Percentiles rank a stretch among this genome's conserved stretches.
Conservation (phyloP, 92 coral and sea anemone genomes). For the Phenganax subtilis region DNA sequence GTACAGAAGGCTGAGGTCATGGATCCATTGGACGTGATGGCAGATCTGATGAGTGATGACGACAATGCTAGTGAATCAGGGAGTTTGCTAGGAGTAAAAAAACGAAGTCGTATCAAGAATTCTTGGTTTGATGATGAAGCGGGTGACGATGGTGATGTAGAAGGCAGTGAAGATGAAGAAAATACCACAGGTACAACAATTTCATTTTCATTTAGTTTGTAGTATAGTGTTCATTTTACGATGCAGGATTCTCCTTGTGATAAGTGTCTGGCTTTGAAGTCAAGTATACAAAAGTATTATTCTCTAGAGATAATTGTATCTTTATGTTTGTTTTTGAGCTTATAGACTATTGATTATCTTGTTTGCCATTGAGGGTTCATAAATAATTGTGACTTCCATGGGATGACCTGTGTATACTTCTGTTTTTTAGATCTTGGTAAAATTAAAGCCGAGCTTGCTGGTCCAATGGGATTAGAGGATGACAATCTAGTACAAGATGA, state of each 20-base stretch:
- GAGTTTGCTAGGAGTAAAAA: slow-evolving; percentile 62
- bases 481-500: slow-evolving; percentile 38
- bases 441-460: slow-evolving; percentile 83
- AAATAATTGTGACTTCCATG: background rate
- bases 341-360: too few relatives aligned
- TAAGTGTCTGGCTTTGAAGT: too few relatives aligned
- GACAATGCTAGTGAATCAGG: slow-evolving; percentile 85
- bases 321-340: background rate
- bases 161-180: slow-evolving; percentile 78
- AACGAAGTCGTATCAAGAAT: slow-evolving; percentile 64
- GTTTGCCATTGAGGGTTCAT: too few relatives aligned
- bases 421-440: slow-evolving; percentile 66
- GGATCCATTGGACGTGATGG: slow-evolving; percentile 49
- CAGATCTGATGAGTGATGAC: slow-evolving; percentile 47
- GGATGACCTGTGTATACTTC: background rate
- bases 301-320: background rate
- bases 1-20: slow-evolving; percentile 39
- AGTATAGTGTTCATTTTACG: too few relatives aligned
- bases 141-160: slow-evolving; percentile 73
- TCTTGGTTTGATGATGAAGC: slow-evolving; percentile 97
- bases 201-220: background rate
- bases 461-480: slow-evolving; percentile 88
- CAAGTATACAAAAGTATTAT: too few relatives aligned
- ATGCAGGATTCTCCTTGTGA: too few relatives aligned
- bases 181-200: slow-evolving; percentile 67